Evolutionary conservation across 2,113 vertebrate genomes (phyloP).

Genomic region (Elanoides forficatus): DNA sequence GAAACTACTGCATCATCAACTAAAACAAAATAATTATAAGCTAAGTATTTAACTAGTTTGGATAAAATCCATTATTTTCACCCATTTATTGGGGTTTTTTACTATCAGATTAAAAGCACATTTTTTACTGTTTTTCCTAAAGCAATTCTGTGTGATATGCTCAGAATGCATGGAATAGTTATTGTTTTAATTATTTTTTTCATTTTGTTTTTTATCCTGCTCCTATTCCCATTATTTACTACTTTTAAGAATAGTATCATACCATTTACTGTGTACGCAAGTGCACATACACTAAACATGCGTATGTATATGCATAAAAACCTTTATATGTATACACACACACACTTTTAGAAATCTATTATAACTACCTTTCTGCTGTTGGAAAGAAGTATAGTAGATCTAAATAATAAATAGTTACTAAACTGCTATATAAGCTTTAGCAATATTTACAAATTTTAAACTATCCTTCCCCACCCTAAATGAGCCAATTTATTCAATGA

Average conservation of each 20-base stretch:
- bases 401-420: neutral
- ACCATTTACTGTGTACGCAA: neutral
- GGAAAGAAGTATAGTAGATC: neutral
- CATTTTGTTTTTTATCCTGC: slow-evolving; percentile 60
- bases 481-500: neutral
- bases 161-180: slow-evolving; percentile 71
- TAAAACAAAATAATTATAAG: neutral
- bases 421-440: neutral
- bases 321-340: neutral
- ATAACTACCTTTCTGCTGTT: neutral
- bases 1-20: slow-evolving; percentile 45
- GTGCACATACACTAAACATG: neutral
- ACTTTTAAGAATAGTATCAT: slow-evolving; percentile 18
- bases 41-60: slow-evolving; percentile 62
- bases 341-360: neutral
- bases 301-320: neutral
- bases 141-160: slow-evolving; percentile 61
- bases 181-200: slow-evolving; percentile 65
- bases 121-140: slow-evolving; percentile 73
- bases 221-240: slow-evolving; percentile 58
- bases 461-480: neutral
- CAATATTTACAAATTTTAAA: neutral
- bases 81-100: slow-evolving; percentile 71
- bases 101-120: slow-evolving; percentile 70
- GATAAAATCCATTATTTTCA: slow-evolving; percentile 75